Evolutionary conservation across 1,140 invertebrate genomes (phyloP).

Genomic region (Lycorma delicatula): DNA sequence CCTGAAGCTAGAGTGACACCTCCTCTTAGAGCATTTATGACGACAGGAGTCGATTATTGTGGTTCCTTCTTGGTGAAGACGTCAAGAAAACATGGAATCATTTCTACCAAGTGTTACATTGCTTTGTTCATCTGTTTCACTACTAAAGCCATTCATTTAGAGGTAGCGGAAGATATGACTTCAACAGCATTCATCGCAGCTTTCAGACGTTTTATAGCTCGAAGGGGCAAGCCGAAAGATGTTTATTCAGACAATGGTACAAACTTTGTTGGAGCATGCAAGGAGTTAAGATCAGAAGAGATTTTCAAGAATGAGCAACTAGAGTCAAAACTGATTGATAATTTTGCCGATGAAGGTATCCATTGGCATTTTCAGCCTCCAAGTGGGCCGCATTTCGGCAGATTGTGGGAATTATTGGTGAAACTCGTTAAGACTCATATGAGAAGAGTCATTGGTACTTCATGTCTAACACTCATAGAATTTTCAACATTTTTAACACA

Average conservation of each 20-base stretch:
- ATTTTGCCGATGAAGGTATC: too few species aligned
- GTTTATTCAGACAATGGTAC: conserved; percentile 30
- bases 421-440: conserved; percentile 27
- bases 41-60: not conserved
- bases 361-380: conserved; percentile 32
- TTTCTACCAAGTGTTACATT: not conserved
- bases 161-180: too few species aligned
- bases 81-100: not conserved
- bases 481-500: conserved; percentile 17
- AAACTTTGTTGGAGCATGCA: conserved; percentile 32
- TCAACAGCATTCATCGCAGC: too few species aligned
- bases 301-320: too few species aligned
- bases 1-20: not conserved
- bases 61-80: not conserved
- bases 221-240: conserved; percentile 27
- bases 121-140: too few species aligned
- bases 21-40: not conserved
- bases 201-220: conserved; percentile 20
- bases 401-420: conserved; percentile 24
- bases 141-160: too few species aligned
- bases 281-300: too few species aligned
- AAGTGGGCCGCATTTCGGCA: conserved; percentile 24
- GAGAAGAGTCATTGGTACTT: conserved; percentile 13
- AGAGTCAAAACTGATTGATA: too few species aligned
- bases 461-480: conserved; percentile 26